phyloP scores from a whole-genome alignment of 2,113 vertebrate species.

The Petrocephalus microphthalmus region DNA sequence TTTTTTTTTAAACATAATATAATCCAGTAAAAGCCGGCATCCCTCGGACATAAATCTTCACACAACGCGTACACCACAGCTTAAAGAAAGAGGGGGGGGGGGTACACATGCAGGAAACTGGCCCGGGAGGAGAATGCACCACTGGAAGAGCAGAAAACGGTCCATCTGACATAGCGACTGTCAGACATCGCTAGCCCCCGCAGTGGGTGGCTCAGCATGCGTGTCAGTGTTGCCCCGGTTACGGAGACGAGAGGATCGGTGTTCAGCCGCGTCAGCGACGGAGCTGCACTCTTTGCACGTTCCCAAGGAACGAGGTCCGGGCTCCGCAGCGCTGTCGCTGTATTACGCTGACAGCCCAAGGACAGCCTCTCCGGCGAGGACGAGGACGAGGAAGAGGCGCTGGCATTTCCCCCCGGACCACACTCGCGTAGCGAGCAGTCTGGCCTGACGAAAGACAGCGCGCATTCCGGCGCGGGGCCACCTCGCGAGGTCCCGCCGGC shows the following conservation, averaged over 20 bases:
- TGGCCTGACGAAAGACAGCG: not conserved
- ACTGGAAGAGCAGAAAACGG: not conserved
- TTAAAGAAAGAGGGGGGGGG: not conserved
- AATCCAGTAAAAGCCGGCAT: not conserved
- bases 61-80: not conserved
- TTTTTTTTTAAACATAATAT: not conserved
- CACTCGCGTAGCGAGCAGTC: not conserved
- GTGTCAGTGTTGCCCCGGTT: not conserved
- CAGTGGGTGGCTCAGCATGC: not conserved
- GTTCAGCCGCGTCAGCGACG: not conserved
- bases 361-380: not conserved
- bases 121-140: not conserved
- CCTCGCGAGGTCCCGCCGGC: not conserved
- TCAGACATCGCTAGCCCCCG: not conserved
- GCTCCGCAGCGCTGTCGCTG: not conserved
- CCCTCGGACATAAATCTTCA: not conserved
- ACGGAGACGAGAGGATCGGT: not conserved
- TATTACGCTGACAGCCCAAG: not conserved
- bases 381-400: not conserved
- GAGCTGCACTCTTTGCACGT: not conserved
- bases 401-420: not conserved
- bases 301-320: not conserved
- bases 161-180: not conserved
- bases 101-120: not conserved
- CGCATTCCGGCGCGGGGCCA: not conserved